These are phyloP conservation scores for Physocephala rufipes DNA, from an alignment of 2,888 invertebrate genomes.

Conservation along the genomic window DNA sequence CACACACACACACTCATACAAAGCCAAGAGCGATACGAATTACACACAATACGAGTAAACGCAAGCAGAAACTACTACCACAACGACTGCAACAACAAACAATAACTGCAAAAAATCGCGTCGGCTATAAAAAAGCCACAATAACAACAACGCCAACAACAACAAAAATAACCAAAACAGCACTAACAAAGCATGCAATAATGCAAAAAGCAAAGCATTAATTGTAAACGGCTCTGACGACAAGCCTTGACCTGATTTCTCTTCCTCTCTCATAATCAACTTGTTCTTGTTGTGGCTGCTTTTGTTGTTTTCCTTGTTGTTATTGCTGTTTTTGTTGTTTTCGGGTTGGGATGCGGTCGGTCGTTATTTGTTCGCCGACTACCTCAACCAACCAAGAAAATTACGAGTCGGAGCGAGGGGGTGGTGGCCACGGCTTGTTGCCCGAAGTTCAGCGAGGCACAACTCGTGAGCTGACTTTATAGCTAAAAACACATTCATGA, in stretches of 20 bases:
- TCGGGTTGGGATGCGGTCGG: conserved; percentile 37
- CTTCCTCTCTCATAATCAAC: conserved; percentile 64
- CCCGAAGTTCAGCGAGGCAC: conserved; percentile 36
- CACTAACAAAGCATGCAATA: conserved; percentile 64
- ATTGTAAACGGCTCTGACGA: conserved; percentile 59
- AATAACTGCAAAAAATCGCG: conserved; percentile 29
- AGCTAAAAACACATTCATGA: conserved; percentile 9
- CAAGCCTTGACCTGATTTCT: conserved; percentile 67
- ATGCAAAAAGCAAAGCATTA: conserved; percentile 63
- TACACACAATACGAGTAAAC: background rate
- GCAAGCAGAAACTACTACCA: conserved; percentile 33
- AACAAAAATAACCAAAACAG: conserved; percentile 43
- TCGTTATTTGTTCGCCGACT: too few relatives aligned
- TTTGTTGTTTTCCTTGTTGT: background rate
- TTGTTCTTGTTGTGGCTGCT: conserved; percentile 48
- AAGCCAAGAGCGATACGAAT: background rate
- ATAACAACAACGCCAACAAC: conserved; percentile 34
- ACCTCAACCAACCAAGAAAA: too few relatives aligned
- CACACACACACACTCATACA: background rate
- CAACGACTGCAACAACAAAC: conserved; percentile 25
- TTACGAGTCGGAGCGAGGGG: background rate
- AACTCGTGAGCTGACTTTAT: conserved; percentile 34
- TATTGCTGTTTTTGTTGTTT: conserved; percentile 13
- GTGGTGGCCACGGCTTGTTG: conserved; percentile 23
- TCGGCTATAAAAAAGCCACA: conserved; percentile 28